Base-by-base conservation (phyloP, 2,888 invertebrate species). In the Drosophila bunnanda region DNA sequence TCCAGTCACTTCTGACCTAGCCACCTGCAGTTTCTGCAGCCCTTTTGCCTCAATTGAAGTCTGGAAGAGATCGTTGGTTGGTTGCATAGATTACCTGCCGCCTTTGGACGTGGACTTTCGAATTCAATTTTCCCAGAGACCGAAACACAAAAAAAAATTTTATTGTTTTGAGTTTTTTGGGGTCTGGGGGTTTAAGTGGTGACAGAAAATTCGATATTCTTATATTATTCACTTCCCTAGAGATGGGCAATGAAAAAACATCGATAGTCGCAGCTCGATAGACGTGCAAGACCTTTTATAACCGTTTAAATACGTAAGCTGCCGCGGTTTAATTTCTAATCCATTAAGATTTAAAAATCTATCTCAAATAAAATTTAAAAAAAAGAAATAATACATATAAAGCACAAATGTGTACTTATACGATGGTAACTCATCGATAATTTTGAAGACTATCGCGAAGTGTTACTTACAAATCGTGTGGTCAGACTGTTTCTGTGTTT, bases 1-100 rank as follows among this genome's bases (percentile, higher is more conserved):
- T 82, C 83, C 54, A 68, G 77, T 41, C 68, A 53, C 57, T 79
- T 70, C 56, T 36, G 22, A 6, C 25, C 36, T 30, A 56, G 44
- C 25, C 20, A 48, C 17, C 39, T 52, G 20, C 32, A 15, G n/a
- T 20, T 41, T 39, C 34, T 13, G 9, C 10, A 20, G 15, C 2
- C 12, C n/a, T 20, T 17, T 15, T 28, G 17, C 12, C 25, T 4
- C 32, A 1, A 7, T 25, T 20, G 32, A n/a, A 41, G 13, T 41
- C 64, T 61, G 39, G 6, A 36, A 50, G 50, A 61, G 39, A 50
- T 25, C 32, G 34, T 41, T 50, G 53, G 36, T 25, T 34, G 60
- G 12, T 60, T 60, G 48, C 28, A 61, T 50, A 64, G 41, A 64
- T 64, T 64, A 64, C 64, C 64, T 64, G 48, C 25, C 39, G 41